Base-by-base conservation (phyloP, 2,888 invertebrate species). In the Drymonia ruficornis region DNA sequence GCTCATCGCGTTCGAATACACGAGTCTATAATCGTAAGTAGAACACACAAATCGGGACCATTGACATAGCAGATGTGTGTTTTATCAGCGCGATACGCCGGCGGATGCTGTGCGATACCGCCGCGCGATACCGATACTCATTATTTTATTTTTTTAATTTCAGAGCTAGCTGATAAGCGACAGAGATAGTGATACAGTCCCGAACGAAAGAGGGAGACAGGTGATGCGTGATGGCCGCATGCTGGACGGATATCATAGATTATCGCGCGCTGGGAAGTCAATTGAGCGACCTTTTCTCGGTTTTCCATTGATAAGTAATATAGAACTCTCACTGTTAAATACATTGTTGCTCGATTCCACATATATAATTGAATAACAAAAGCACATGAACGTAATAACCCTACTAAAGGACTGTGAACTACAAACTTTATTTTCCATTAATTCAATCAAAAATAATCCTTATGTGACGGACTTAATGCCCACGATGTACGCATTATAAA, bases 71-170 rank as follows among this genome's bases (percentile, higher is more conserved):
- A 87, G 88, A 87, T 88, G 86, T 71, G 42, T 70, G 58, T 55
- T 57, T 81, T 87, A 88, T 88, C 87, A 68, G 53, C n/a, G 31
- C 63, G 77, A 78, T 87, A 87, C 67, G 75, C 71, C 80, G 72
- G 80, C 87, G 87, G 87, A 87, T 87, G 87, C 88, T 86, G 86
- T 58, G 49, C 62, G 83, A 83, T 84, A 86, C 55, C 65, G 62
- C 63, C 15, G 34, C 18, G 44, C 60, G 81, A 82, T 82, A 80
- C 70, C 70, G 74, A 80, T 79, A 81, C 79, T 84, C 81, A 80
- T 84, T 86, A 86, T 81, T 83, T 80, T 80, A 80, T 85, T 75
- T 88, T 88, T 87, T 87, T 86, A 81, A 84, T 83, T 86, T 86
- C 80, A 74, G 65, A 80, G 78, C 79, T 81, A 77, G 70, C 74